Evolutionary conservation across 2,113 vertebrate species (phyloP).

Genomic region (Apaloderma vittatum): DNA sequence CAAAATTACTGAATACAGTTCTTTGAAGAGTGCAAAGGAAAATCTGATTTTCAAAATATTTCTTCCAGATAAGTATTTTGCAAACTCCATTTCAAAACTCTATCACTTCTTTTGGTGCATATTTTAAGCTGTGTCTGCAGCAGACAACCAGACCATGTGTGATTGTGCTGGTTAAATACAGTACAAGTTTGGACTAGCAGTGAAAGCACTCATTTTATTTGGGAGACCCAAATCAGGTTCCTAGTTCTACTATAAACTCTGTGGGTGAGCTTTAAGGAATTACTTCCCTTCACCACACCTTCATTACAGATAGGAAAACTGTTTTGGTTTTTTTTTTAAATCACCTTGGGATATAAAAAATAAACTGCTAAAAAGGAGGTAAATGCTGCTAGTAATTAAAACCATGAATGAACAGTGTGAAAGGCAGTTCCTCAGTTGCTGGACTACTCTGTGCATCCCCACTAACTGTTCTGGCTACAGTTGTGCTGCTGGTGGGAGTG

Average conservation of each 20-base stretch:
- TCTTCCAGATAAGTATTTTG: neutral
- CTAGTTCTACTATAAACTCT: neutral
- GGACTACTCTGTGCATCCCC: neutral
- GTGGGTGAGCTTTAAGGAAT: neutral
- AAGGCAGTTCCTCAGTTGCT: neutral
- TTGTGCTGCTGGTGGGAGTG: neutral
- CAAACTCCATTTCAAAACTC: neutral
- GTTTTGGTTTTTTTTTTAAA: neutral
- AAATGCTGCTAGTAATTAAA: neutral
- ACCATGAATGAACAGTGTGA: neutral
- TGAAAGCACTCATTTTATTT: neutral
- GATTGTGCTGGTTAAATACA: neutral
- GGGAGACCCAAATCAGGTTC: neutral
- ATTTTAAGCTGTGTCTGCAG: neutral
- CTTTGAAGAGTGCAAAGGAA: conserved; percentile 1
- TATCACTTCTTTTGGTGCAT: neutral
- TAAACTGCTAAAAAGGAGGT: neutral
- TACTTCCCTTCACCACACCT: neutral
- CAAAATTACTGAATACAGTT: neutral
- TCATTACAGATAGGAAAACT: neutral
- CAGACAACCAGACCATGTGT: neutral
- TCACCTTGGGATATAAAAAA: neutral
- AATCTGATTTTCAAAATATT: conserved; percentile 2
- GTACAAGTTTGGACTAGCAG: neutral
- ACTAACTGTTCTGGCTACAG: neutral